phyloP scores from a whole-genome alignment of 2,797 vertebrate genomes.

The Australoheros facetus region DNA sequence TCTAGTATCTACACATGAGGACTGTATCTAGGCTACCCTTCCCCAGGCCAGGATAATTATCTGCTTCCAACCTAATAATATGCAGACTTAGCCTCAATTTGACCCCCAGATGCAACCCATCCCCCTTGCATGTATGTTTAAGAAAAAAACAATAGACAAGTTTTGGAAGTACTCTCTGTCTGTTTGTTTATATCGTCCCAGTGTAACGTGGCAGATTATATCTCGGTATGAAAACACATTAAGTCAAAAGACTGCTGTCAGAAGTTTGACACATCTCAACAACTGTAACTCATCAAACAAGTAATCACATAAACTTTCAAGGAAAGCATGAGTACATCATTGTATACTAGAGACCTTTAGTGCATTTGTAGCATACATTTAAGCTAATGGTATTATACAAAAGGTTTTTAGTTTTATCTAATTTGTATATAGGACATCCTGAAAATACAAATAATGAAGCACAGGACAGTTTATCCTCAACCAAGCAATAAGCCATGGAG shows the following conservation, averaged over 20 bases:
- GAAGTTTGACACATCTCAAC: neutral
- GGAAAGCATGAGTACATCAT: neutral
- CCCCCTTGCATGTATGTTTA: constrained; percentile 16
- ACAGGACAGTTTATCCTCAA: neutral
- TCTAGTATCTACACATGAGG: neutral
- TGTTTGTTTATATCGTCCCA: constrained; percentile 42
- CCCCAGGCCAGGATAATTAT: constrained; percentile 19
- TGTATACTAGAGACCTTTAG: neutral
- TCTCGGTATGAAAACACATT: constrained; percentile 18
- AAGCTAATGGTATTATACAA: neutral
- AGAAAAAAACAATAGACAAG: constrained; percentile 50
- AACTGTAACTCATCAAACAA: neutral
- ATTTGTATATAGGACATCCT: neutral
- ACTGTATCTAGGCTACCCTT: neutral
- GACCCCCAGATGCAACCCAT: constrained; percentile 40
- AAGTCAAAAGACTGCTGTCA: neutral
- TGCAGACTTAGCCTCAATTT: constrained; percentile 59
- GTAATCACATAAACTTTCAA: neutral
- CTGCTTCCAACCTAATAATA: constrained; percentile 36
- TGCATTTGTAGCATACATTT: neutral
- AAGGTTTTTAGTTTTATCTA: neutral
- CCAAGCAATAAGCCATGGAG: neutral
- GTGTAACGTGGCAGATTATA: constrained; percentile 4
- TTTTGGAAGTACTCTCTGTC: neutral
- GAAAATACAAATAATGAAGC: neutral